Evolutionary conservation across 2,797 vertebrate species (phyloP).

Genomic region (Lagothrix lagotricha): DNA sequence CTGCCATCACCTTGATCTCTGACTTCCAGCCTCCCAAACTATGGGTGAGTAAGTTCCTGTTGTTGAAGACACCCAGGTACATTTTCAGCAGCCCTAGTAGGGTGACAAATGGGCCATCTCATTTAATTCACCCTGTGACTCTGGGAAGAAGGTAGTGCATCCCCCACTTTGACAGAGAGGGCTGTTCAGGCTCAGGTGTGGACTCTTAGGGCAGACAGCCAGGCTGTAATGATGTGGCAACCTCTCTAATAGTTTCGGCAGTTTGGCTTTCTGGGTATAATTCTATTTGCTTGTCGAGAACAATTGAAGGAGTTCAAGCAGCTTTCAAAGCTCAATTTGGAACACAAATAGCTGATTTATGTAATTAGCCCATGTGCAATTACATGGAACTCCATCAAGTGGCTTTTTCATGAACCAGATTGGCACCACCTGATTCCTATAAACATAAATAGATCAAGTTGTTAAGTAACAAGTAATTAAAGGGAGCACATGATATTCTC

Average conservation of each 20-base stretch:
- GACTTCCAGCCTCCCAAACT: not conserved
- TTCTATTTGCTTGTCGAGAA: slow-evolving; percentile 64
- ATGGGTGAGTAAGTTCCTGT: not conserved
- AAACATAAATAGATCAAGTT: slow-evolving; percentile 71
- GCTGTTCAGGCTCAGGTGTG: not conserved
- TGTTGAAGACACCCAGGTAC: fast-evolving
- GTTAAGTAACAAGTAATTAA: slow-evolving; percentile 70
- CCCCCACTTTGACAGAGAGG: not conserved
- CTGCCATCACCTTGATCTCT: no score
- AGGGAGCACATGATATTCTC: slow-evolving; percentile 58
- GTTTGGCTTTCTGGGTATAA: slow-evolving; percentile 35
- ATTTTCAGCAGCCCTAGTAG: not conserved
- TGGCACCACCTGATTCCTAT: slow-evolving; percentile 74
- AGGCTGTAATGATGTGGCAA: not conserved
- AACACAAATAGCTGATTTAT: slow-evolving; percentile 83
- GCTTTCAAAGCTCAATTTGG: slow-evolving; percentile 82
- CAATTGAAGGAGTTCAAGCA: slow-evolving; percentile 76
- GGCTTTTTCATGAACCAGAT: slow-evolving; percentile 78
- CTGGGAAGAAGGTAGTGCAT: no score
- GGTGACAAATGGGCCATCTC: not conserved
- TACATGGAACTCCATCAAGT: slow-evolving; percentile 81
- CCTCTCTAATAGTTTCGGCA: not conserved
- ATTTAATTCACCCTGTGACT: not conserved
- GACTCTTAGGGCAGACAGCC: not conserved
- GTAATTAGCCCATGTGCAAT: slow-evolving; percentile 80